phyloP scores from a whole-genome alignment of 2,888 invertebrate species.

The Nebria brevicollis region DNA sequence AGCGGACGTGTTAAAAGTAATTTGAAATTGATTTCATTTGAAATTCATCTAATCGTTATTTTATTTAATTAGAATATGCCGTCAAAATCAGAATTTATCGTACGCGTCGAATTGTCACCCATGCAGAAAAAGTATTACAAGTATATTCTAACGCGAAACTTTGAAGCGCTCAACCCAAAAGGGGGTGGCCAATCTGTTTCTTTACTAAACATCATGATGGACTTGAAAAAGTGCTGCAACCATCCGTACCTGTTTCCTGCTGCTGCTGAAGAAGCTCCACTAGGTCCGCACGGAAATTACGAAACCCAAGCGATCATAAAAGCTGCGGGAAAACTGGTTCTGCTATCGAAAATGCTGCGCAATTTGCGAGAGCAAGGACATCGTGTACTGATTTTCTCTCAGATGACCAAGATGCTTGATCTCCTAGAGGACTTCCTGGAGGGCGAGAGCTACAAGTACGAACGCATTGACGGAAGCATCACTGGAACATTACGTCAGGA shows the following conservation, averaged over 20 bases:
- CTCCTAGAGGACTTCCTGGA: constrained; percentile 99
- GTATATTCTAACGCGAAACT: constrained; percentile 97
- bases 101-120: constrained; percentile 95
- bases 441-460: constrained; percentile 96
- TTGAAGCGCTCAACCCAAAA: constrained; percentile 95
- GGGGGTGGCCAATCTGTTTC: constrained; percentile 95
- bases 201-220: constrained; percentile 99
- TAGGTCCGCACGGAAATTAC: constrained; percentile 91
- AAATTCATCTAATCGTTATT: constrained; percentile 26
- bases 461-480: constrained; percentile 98
- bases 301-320: constrained; percentile 90
- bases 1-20: constrained; percentile 92
- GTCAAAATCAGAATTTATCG: constrained; percentile 98
- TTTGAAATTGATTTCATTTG: constrained; percentile 17
- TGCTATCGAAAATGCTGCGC: constrained; percentile 92
- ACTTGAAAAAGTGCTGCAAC: constrained; percentile 99
- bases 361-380: constrained; percentile 92
- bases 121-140: constrained; percentile 99
- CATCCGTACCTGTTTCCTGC: constrained; percentile 99
- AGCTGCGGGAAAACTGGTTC: constrained; percentile 93
- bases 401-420: constrained; percentile 99
- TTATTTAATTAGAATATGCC: constrained; percentile 84
- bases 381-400: constrained; percentile 97
- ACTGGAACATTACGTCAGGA: constrained; percentile 96
- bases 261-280: constrained; percentile 91